phyloP scores from a whole-genome alignment of 2,888 invertebrate species.

The Drosophila stalkeri region DNA sequence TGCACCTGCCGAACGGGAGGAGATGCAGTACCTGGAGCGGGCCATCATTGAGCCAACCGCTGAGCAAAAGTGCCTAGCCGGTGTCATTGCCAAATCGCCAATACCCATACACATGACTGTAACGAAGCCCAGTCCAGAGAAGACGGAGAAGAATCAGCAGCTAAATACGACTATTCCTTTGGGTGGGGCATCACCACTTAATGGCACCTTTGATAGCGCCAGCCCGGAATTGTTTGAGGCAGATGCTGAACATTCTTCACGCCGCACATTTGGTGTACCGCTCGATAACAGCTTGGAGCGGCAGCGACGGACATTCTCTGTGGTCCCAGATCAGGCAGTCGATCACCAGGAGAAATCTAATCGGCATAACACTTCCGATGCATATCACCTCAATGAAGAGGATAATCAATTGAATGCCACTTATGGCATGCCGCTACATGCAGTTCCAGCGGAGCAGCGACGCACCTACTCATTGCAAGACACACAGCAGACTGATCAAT shows the following conservation, averaged over 20 bases:
- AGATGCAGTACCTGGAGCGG: constrained; percentile 70
- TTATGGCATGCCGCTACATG: constrained; percentile 29
- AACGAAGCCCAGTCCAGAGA: constrained; percentile 53
- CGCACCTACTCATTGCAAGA: constrained; percentile 37
- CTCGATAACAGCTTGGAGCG: background rate
- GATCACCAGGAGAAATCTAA: background rate
- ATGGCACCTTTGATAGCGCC: constrained; percentile 50
- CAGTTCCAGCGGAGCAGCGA: constrained; percentile 12
- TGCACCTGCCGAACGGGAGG: constrained; percentile 45
- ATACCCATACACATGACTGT: constrained; percentile 36
- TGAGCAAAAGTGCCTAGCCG: constrained; percentile 36
- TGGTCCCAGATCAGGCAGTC: background rate
- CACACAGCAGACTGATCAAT: constrained; percentile 11
- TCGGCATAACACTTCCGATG: background rate
- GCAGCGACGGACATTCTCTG: constrained; percentile 39
- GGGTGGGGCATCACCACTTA: constrained; percentile 29
- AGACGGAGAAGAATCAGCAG: constrained; percentile 1
- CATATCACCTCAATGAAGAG: background rate
- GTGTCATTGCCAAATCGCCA: constrained; percentile 42
- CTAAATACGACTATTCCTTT: constrained; percentile 39
- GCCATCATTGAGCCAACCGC: constrained; percentile 50
- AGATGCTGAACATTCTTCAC: background rate
- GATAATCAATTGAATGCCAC: constrained; percentile 20
- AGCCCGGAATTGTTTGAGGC: background rate
- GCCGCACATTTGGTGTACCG: constrained; percentile 33